A percentile compares a stretch with the other conserved stretches of the same genome.
phyloP scores from a whole-genome alignment of 53 echinoderm and acorn worm genomes.

The Apostichopus leukothele region DNA sequence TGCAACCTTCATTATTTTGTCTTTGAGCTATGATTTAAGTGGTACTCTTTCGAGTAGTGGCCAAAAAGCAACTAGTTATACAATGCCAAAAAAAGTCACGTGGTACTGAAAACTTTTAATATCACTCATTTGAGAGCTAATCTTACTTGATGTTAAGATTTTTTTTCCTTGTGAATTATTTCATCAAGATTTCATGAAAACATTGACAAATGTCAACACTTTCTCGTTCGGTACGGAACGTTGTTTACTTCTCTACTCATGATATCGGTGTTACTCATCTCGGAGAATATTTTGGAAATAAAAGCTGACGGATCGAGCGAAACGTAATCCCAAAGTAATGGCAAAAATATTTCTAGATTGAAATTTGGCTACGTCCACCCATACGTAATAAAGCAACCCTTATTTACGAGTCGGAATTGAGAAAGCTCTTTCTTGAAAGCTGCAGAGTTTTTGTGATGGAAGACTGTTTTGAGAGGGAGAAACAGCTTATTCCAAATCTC shows the following conservation, averaged over 20 bases:
- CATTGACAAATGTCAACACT: no score
- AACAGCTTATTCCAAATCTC: background rate
- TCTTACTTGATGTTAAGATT: no score
- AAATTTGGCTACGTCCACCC: background rate
- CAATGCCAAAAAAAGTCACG: no score
- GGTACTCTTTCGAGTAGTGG: no score
- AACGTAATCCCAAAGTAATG: constrained; percentile 6
- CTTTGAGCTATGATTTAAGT: no score
- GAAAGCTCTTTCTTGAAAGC: background rate
- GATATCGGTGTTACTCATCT: background rate
- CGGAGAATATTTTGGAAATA: background rate
- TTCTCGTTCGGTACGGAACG: no score
- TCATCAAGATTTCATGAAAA: no score
- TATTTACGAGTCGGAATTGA: background rate
- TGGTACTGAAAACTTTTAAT: no score
- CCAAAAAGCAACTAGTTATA: no score
- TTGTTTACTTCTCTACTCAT: background rate
- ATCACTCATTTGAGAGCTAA: no score
- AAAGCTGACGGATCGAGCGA: background rate
- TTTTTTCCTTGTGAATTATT: no score
- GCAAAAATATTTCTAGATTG: background rate
- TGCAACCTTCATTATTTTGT: no score
- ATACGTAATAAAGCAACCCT: background rate
- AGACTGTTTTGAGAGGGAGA: background rate
- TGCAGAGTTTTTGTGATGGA: background rate